Conservation (phyloP, 37 sponge, comb jelly and placozoan genomes). For the Aplysina aerophoba region DNA sequence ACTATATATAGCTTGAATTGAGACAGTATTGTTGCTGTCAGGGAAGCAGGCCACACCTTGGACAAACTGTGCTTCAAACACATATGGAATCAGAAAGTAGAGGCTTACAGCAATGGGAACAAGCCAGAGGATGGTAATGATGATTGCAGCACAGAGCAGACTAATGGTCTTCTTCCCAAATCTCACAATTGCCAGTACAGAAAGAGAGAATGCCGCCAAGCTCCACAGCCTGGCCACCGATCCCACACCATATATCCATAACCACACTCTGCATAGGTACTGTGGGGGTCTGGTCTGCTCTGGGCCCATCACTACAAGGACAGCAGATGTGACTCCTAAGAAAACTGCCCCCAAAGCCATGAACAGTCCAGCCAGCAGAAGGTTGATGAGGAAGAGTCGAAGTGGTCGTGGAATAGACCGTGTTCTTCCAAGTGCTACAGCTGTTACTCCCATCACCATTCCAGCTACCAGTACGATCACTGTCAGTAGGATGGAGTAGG, state of each 20-base stretch:
- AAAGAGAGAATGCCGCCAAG: conserved; percentile 1
- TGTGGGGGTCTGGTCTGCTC: background rate
- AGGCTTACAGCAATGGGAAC: background rate
- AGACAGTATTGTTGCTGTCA: background rate
- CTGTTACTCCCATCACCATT: too few species aligned
- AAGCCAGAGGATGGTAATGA: background rate
- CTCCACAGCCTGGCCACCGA: background rate
- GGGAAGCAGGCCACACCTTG: conserved; percentile 8
- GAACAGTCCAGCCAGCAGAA: background rate
- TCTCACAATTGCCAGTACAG: background rate
- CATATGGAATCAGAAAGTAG: background rate
- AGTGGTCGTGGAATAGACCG: background rate
- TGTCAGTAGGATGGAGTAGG: too few species aligned
- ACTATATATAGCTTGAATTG: background rate
- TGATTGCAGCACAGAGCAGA: background rate
- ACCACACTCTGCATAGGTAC: background rate
- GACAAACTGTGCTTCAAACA: background rate
- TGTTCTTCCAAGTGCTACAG: too few species aligned
- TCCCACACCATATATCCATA: background rate
- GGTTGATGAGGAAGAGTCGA: background rate
- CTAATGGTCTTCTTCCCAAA: background rate
- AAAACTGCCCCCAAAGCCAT: background rate
- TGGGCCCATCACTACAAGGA: background rate
- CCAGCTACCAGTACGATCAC: too few species aligned
- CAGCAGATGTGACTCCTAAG: background rate